Base-by-base conservation (phyloP, 2,888 invertebrate genomes). In the Imbricaverruca yamaguchii region DNA sequence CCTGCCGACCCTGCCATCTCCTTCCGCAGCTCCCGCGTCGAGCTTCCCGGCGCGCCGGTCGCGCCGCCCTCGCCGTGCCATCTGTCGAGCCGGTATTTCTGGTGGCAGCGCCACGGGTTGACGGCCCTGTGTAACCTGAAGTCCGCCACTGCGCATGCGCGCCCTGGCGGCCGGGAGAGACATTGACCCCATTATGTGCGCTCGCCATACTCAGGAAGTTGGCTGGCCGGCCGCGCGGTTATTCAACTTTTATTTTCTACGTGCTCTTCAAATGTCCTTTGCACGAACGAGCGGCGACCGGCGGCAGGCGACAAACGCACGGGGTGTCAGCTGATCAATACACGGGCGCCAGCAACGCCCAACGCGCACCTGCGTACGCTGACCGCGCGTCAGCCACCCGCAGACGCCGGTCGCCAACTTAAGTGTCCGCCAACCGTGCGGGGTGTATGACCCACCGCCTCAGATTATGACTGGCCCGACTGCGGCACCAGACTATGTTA, bases 201-300 rank as follows among this genome's bases (percentile, higher is more conserved):
- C 21, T 39, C 39, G 65, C 23, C 10, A n/a, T 23, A 11, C 74
- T 74, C 21, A 74, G 74, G 74, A 74, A 74, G 74, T 74, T 10
- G 69, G 39, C 55, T 10, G 74, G 53, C 74, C 21, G 55, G 21
- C 18, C 21, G 21, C 74, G 74, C 74, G 74, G 74, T 74, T 74
- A 74, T 74, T 74, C 74, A 74, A 74, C 74, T 74, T 74, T 74
- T 74, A 74, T 74, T 74, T 74, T 74, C 74, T 74, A 74, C 55
- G 55, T 74, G 74, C 74, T 74, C 74, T 74, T 74, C 74, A 74
- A 74, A 74, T 55, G 74, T 55, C 74, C 74, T 74, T 55, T 21
- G 55, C 74, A 55, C 15, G 25, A 69, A 15, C 25, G 67, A 12
- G 39, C 39, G 39, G 39, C 39, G 39, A 39, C 39, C 39, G 39